phyloP scores from a whole-genome alignment of 1,140 invertebrate species.

The Bursaphelenchus mucronatus region DNA sequence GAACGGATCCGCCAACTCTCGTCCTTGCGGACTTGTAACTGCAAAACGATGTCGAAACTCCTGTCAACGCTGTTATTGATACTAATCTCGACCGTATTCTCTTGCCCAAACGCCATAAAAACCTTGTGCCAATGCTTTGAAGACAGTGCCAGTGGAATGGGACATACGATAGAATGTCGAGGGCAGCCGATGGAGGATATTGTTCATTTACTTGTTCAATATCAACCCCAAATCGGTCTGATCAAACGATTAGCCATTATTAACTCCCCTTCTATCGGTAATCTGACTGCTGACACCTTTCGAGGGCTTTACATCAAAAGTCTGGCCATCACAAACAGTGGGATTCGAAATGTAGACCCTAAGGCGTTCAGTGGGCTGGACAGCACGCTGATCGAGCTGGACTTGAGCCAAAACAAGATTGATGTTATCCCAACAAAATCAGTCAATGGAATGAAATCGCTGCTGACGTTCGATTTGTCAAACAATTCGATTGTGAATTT shows the following conservation, averaged over 20 bases:
- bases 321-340: slow-evolving; percentile 47
- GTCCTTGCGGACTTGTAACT: no score
- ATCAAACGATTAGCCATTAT: slow-evolving; percentile 47
- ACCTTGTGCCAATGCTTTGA: slow-evolving; percentile 33
- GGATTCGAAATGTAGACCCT: slow-evolving; percentile 41
- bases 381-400: slow-evolving; percentile 48
- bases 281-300: slow-evolving; percentile 47
- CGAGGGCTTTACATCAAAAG: slow-evolving; percentile 57
- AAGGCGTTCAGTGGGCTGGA: slow-evolving; percentile 52
- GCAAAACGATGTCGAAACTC: no score
- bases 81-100: neutral
- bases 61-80: no score
- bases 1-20: no score
- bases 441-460: slow-evolving; percentile 35
- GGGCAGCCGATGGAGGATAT: slow-evolving; percentile 6
- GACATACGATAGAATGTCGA: slow-evolving; percentile 17
- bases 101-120: slow-evolving; percentile 33
- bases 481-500: slow-evolving; percentile 56
- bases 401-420: slow-evolving; percentile 45
- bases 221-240: slow-evolving; percentile 53
- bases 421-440: slow-evolving; percentile 37
- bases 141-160: slow-evolving; percentile 34
- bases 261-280: slow-evolving; percentile 21
- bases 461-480: slow-evolving; percentile 48
- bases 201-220: slow-evolving; percentile 33